phyloP scores from a whole-genome alignment of 2,797 vertebrate genomes.

The Sebastes goodei region DNA sequence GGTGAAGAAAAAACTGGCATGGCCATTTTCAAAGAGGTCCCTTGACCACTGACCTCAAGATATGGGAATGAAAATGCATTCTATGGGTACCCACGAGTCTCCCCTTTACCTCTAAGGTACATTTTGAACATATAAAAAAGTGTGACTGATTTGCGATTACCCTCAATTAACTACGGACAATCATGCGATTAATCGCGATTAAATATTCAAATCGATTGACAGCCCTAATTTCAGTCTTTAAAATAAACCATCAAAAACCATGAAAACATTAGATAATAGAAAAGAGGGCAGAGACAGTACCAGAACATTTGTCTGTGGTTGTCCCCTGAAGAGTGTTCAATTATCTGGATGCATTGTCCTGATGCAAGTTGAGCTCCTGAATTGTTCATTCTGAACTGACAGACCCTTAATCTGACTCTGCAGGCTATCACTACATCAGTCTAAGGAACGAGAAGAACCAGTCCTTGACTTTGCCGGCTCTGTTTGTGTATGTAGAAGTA shows the following conservation, averaged over 20 bases:
- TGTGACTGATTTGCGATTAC: no score
- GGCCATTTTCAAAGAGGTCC: no score
- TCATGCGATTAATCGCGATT: rapidly evolving
- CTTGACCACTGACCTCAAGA: no score
- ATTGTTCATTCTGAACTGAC: neutral
- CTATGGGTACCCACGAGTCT: no score
- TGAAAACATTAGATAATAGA: neutral
- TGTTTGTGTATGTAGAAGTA: constrained; percentile 96
- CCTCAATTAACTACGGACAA: no score
- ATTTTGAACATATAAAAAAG: no score
- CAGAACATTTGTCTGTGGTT: neutral
- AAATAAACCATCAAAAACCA: neutral
- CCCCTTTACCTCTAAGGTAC: no score
- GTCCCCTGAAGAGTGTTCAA: rapidly evolving
- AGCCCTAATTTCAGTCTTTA: neutral
- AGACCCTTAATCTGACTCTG: neutral
- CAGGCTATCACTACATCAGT: constrained; percentile 96
- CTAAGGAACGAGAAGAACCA: constrained; percentile 97
- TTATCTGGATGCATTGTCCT: neutral
- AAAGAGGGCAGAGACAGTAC: neutral
- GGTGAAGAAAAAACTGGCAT: no score
- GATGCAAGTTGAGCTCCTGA: neutral
- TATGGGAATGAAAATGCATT: rapidly evolving
- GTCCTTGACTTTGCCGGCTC: constrained; percentile 89
- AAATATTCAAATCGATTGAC: no score